Evolutionary conservation across 2,888 invertebrate genomes (phyloP).

Genomic region (Hemithea aestivaria): DNA sequence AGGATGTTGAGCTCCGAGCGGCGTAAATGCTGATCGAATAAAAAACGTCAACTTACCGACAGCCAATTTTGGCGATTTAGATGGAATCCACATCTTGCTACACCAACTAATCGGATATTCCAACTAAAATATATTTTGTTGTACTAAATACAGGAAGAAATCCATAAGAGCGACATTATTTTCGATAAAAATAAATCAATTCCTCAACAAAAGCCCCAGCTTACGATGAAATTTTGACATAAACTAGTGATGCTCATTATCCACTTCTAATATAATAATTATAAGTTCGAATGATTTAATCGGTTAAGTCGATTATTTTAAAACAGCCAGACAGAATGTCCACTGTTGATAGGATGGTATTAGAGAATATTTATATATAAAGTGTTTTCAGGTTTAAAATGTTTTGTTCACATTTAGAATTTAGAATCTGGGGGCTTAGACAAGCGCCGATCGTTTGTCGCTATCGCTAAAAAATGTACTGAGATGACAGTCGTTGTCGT

Average conservation of each 20-base stretch:
- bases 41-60: conserved; percentile 81
- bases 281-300: too few relatives aligned
- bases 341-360: too few relatives aligned
- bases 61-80: conserved; percentile 85
- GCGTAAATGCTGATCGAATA: conserved; percentile 51
- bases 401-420: too few relatives aligned
- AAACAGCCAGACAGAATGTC: too few relatives aligned
- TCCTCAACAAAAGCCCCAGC: conserved; percentile 22
- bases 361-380: too few relatives aligned
- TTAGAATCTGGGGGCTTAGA: too few relatives aligned
- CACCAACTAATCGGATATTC: conserved; percentile 7
- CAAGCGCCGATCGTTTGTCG: too few relatives aligned
- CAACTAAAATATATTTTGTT: neutral
- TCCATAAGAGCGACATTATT: conserved; percentile 33
- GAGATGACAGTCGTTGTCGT: too few relatives aligned
- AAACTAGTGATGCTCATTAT: conserved; percentile 4
- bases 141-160: conserved; percentile 29
- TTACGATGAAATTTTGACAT: conserved; percentile 27
- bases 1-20: conserved; percentile 46
- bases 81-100: conserved; percentile 84
- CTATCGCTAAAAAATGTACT: too few relatives aligned
- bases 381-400: too few relatives aligned
- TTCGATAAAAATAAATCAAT: conserved; percentile 38
- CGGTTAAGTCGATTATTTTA: too few relatives aligned
- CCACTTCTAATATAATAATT: too few relatives aligned